Evolutionary conservation across 2,113 vertebrate species (phyloP), one percentile per base, ranked within the genome.

Genomic region (Platycercus adscitus): DNA sequence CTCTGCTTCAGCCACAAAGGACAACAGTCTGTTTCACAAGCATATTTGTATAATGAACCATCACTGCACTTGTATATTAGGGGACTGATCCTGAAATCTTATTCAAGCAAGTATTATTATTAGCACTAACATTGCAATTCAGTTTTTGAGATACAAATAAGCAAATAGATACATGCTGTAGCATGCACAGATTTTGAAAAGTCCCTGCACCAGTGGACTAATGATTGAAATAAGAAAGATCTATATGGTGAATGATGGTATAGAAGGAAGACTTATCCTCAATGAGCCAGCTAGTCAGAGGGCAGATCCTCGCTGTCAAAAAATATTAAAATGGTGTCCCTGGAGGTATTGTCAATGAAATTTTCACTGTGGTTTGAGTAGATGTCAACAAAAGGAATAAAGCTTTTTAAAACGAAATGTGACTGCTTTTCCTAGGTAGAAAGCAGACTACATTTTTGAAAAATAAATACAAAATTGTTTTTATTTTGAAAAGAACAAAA

Each of bases 1-100:
- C 93, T 97, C 80, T 91, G 96, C 80, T 96, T 84, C 83, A 95
- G 89, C 94, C 94, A 95, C 96, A 96, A 95, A 98, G 96, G 97
- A 96, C 96, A 94, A 92, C 90, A 94, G 52, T 64, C 33, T 64
- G 47, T 96, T 90, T 95, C 92, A 96, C 91, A 92, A 92, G 80
- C 83, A 82, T 95, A 95, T 95, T 96, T 85, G 83, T 97, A 96
- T 94, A 95, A 97, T 95, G 89, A 97, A 80, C 72, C 83, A 80
- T 95, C 82, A 52, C 94, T 93, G 75, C 76, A 35, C 29, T 94
- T 35, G 24, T 93, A 95, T 95, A 91, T 72, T 89, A 95, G 73
- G 31, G 11, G 65, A 76, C 52, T 41, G 72, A 94, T 96, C 77
- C 90, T 65, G 65, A 69, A 91, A 90, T 78, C 46, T 23, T 68